Base-by-base conservation (phyloP, 2,888 invertebrate species). In the Molorchus minor region DNA sequence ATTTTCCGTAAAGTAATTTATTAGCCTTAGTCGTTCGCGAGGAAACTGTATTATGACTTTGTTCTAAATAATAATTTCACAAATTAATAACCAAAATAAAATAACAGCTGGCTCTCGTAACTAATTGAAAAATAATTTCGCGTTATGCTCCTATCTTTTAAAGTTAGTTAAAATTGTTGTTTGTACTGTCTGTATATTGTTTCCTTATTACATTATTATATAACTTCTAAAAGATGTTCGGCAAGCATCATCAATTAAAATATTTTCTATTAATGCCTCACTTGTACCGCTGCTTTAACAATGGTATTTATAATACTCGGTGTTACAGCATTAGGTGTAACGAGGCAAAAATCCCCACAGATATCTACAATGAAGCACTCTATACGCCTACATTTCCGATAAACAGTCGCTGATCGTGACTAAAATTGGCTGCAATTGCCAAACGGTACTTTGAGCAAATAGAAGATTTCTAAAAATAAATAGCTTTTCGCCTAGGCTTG, bases 391-490 rank as follows among this genome's bases (percentile, higher is more conserved):
- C 43, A 30, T 16, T 52, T 38, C 38, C 10, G 7, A n/a, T 33
- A 3, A 19, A 17, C 10, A 43, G 30, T 10, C 20, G 20, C 16
- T 17, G 25, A 43, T 43, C 49, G 56, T 56, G 56, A 43, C 49
- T 49, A 15, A 20, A 46, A 41, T 43, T 51, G 44, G 51, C 29
- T 30, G 44, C 44, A 57, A 51, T 57, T 49, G 45, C 38, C 36
- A 12, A 40, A 25, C 29, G n/a, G 41, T 40, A 2, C 12, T 5
- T 17, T 19, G 15, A 21, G 40, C 51, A 41, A 52, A 41, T 30
- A 30, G 52, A n/a, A 19, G 52, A 52, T 52, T 52, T 52, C 40
- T 52, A 52, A 52, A 52, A 52, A 30, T 51, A 40, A 51, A 20
- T 36, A 17, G 25, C 16, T n/a, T 41, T 52, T 52, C 52, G 15